Conservation (phyloP, 2,888 invertebrate genomes). For the Linnaemya vulpina region DNA sequence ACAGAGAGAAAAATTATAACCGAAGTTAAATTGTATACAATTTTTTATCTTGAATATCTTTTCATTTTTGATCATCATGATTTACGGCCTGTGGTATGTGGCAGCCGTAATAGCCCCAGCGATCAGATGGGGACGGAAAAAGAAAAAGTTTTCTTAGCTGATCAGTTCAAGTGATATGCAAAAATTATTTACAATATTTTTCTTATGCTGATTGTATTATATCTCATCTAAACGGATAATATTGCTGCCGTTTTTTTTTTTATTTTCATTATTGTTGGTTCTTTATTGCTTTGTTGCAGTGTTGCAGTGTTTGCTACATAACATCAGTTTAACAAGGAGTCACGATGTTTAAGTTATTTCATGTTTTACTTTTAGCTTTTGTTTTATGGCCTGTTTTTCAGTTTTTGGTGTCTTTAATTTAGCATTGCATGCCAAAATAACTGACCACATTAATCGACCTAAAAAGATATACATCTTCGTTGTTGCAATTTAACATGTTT, state of each 20-base stretch:
- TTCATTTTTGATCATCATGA: constrained; percentile 68
- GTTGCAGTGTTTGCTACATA: not conserved
- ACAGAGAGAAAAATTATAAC: constrained; percentile 5
- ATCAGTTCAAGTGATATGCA: constrained; percentile 67
- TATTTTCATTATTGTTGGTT: not conserved
- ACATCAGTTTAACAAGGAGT: constrained; percentile 60
- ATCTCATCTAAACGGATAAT: constrained; percentile 66
- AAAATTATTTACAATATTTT: constrained; percentile 61
- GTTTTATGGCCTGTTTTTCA: constrained; percentile 58
- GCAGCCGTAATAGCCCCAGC: constrained; percentile 29
- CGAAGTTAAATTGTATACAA: constrained; percentile 34
- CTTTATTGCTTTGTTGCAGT: constrained; percentile 14
- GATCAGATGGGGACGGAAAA: constrained; percentile 9
- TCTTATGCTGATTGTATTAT: constrained; percentile 54
- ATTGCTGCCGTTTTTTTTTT: constrained; percentile 32
- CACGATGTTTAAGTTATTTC: constrained; percentile 59
- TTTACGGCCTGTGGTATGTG: constrained; percentile 63
- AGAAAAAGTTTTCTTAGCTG: constrained; percentile 50
- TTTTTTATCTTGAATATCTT: constrained; percentile 61
- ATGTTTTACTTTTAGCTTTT: constrained; percentile 24
- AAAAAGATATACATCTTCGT: constrained; percentile 70
- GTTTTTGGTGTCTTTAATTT: constrained; percentile 63
- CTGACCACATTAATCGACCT: constrained; percentile 71
- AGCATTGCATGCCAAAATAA: constrained; percentile 66
- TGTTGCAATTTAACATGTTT: constrained; percentile 62